phyloP scores from a whole-genome alignment of 2,797 vertebrate species.

The Trachurus trachurus region DNA sequence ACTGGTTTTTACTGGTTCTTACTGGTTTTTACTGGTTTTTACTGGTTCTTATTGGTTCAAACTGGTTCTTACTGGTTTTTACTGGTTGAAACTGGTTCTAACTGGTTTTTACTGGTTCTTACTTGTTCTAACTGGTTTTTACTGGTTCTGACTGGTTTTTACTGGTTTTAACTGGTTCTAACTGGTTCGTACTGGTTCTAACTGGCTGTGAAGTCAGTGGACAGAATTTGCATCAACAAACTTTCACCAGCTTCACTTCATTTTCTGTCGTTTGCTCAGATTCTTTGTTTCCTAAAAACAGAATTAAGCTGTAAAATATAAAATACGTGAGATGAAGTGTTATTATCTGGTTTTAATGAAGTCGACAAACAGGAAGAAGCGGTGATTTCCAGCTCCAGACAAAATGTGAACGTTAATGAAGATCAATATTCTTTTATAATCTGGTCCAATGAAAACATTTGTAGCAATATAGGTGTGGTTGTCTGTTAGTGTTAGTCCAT shows the following conservation, averaged over 20 bases:
- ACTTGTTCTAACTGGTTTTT: no score
- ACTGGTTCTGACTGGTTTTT: no score
- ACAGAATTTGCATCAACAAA: neutral
- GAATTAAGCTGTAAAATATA: neutral
- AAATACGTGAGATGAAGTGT: no score
- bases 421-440: neutral
- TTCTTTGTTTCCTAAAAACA: neutral
- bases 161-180: no score
- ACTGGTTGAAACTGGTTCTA: no score
- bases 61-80: no score
- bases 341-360: neutral
- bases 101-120: no score
- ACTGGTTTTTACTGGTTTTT: no score
- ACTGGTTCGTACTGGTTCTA: neutral
- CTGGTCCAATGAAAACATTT: no score
- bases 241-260: neutral
- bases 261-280: neutral
- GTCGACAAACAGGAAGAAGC: neutral
- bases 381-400: neutral
- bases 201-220: neutral
- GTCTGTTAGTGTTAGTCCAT: conserved; percentile 12
- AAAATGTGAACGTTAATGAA: neutral
- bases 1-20: no score
- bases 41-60: no score
- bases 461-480: no score